These are phyloP conservation scores for Cherax destructor DNA, from an alignment of 1,140 invertebrate genomes.

Conservation along the genomic window DNA sequence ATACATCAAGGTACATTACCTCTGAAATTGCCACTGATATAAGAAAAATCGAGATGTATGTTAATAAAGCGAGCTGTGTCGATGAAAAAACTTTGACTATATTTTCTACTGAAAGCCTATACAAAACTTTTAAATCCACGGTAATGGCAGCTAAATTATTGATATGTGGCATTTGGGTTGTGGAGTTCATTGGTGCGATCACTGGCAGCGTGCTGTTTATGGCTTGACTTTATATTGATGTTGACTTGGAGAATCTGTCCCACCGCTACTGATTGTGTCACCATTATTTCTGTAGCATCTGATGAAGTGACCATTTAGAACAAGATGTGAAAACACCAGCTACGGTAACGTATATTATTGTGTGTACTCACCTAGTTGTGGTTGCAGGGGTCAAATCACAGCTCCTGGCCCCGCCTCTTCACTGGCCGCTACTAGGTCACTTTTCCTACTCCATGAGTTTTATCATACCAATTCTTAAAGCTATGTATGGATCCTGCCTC, in stretches of 20 bases:
- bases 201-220: not conserved
- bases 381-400: too few species aligned
- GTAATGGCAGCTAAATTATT: conserved; percentile 17
- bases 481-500: too few species aligned
- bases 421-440: too few species aligned
- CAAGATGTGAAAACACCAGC: not conserved
- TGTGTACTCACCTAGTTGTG: too few species aligned
- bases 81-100: conserved; percentile 8
- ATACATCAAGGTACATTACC: not conserved
- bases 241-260: conserved; percentile 1
- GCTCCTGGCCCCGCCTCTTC: too few species aligned
- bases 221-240: conserved; percentile 2
- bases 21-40: not conserved
- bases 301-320: not conserved
- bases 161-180: conserved; percentile 5
- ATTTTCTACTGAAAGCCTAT: not conserved
- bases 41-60: conserved; percentile 7
- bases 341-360: not conserved
- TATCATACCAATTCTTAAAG: too few species aligned
- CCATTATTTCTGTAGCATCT: not conserved
- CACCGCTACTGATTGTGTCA: not conserved
- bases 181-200: not conserved
- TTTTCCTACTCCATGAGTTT: too few species aligned
- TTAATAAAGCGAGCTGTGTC: conserved; percentile 7
- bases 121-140: conserved; percentile 5